Conservation (phyloP, 2,888 invertebrate genomes). For the Odontothrips loti region DNA sequence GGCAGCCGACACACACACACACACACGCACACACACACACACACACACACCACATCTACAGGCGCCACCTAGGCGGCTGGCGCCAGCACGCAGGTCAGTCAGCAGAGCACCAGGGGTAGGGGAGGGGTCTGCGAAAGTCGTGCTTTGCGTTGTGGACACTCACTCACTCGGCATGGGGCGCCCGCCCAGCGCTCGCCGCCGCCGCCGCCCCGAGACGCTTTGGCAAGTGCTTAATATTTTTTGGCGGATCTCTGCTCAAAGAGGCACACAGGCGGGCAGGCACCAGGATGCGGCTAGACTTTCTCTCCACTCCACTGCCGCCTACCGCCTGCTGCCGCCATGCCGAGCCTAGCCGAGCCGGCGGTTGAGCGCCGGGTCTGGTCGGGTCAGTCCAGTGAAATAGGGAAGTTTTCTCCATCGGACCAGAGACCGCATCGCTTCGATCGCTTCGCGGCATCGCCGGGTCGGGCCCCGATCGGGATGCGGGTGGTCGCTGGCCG, state of each 20-base stretch:
- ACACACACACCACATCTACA: neutral
- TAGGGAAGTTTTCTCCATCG: neutral
- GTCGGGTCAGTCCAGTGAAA: neutral
- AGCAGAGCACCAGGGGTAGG: no score
- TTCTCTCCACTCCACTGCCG: no score
- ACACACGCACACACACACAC: neutral
- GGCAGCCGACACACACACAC: neutral
- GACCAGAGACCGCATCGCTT: neutral
- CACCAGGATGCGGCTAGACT: no score
- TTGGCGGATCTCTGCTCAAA: neutral
- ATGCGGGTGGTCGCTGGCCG: conserved; percentile 2
- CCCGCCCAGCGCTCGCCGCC: neutral
- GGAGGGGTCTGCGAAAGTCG: no score
- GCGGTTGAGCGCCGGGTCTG: neutral
- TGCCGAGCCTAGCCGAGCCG: no score
- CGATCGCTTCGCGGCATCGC: neutral
- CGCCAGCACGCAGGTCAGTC: no score
- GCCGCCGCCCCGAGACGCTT: neutral
- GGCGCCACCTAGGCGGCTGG: no score
- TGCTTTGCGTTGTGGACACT: no score
- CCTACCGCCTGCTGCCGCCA: no score
- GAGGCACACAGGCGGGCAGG: no score
- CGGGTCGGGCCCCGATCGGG: no score
- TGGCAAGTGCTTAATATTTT: neutral
- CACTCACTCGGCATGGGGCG: neutral